These are phyloP conservation scores for Cynoglossus semilaevis DNA, from an alignment of 2,113 vertebrate species.

Conservation along the genomic window DNA sequence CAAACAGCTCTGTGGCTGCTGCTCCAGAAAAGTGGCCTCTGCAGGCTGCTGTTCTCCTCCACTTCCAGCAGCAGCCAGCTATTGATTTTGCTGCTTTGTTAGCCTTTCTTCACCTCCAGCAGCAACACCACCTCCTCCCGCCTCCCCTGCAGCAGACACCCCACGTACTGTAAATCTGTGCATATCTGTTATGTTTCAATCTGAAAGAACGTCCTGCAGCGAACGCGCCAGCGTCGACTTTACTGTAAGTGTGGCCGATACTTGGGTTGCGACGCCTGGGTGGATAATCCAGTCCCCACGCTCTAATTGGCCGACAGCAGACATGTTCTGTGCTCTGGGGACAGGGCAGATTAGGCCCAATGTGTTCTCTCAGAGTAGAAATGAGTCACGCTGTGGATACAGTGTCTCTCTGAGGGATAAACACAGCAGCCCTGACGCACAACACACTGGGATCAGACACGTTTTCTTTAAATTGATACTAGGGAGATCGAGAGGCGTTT, in stretches of 20 bases:
- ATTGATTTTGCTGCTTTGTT: slow-evolving; percentile 53
- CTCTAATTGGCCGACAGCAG: slow-evolving; percentile 65
- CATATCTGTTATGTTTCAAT: neutral
- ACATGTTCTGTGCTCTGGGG: slow-evolving; percentile 55
- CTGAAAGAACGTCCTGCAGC: neutral
- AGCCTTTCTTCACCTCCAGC: slow-evolving; percentile 25
- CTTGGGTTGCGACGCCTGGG: slow-evolving; percentile 27
- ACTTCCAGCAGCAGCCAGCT: slow-evolving; percentile 9
- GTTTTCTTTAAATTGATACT: too few relatives aligned
- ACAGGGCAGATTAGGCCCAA: slow-evolving; percentile 54
- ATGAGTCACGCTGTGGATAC: slow-evolving; percentile 52
- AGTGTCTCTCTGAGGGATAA: slow-evolving; percentile 31
- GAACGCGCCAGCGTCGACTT: slow-evolving; percentile 3
- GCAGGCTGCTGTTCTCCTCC: slow-evolving; percentile 28
- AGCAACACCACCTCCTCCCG: slow-evolving; percentile 32
- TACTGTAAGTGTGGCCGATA: slow-evolving; percentile 34
- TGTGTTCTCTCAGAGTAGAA: slow-evolving; percentile 35
- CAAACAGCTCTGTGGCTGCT: slow-evolving; percentile 13
- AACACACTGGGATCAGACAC: neutral
- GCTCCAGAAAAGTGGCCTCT: slow-evolving; percentile 6
- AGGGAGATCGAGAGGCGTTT: too few relatives aligned
- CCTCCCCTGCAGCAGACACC: neutral
- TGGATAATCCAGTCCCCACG: slow-evolving; percentile 57
- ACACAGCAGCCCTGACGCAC: slow-evolving; percentile 11
- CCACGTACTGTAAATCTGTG: neutral